Evolutionary conservation across 2,888 invertebrate species (phyloP), one percentile per base, ranked within the genome.

Genomic region (Ectemnius continuus): DNA sequence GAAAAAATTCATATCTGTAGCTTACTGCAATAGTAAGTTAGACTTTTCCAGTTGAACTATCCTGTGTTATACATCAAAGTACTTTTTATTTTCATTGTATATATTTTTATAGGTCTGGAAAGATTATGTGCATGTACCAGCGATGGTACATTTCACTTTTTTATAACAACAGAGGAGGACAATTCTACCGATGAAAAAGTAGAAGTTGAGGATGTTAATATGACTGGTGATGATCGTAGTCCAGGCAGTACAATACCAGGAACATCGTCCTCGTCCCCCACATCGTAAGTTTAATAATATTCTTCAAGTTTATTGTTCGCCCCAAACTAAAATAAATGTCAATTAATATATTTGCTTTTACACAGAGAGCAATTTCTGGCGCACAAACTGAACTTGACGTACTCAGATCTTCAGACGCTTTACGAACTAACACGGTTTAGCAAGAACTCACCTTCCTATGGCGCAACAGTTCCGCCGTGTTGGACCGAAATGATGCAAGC

Each of bases 401-500:
- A 92, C 59, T 89, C 91, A n/a, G 94, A 95, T 86, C 91, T 96
- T 80, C 93, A 94, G 80, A 92, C 93, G 14, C 92, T 98, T 64
- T 94, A 96, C 84, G 93, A 94, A 56, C 91, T 98, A 69, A 96
- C 96, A 2, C 94, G 95, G 77, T 96, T 96, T 86, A 96, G 96
- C 85, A 93, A 93, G 76, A 90, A 94, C 70, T 93, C 93, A 82
- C 93, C 94, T 0, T 92, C 94, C 0, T 98, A 97, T 89, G 95
- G 96, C 66, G 97, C 97, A 0, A 97, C 97, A 16, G 97, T 97
- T 2, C 97, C 98, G 0, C 95, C 97, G 3, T 98, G 97, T 91
- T 98, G 98, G 98, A 96, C 95, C 80, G 97, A 98, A 90, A 93
- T 98, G 85, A 97, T 97, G 83, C 97, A 97, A 79, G 97, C 97